phyloP scores from a whole-genome alignment of 2,888 invertebrate genomes.

The Drosophila infuscata region DNA sequence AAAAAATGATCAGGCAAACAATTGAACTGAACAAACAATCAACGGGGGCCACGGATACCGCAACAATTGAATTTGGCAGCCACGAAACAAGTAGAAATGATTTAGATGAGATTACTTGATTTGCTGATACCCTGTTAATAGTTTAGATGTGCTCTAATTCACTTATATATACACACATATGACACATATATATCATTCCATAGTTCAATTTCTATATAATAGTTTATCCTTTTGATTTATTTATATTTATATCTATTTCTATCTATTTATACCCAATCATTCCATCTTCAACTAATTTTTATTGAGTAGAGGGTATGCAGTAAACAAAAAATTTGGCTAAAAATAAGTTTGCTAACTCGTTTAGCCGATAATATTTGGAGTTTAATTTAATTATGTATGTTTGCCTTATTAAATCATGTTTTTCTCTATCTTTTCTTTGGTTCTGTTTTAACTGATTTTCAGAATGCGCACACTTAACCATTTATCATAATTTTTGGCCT shows the following conservation, averaged over 20 bases:
- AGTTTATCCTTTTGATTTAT: not conserved
- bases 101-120: not conserved
- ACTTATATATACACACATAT: not conserved
- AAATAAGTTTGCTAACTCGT: constrained; percentile 24
- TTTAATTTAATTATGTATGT: constrained; percentile 46
- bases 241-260: not conserved
- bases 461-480: constrained; percentile 32
- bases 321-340: not conserved
- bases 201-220: not conserved
- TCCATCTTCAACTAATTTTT: not conserved
- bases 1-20: constrained; percentile 57
- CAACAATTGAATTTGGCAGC: constrained; percentile 51
- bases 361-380: constrained; percentile 18
- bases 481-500: constrained; percentile 49
- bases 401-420: constrained; percentile 15
- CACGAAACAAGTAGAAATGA: constrained; percentile 10
- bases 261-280: too few species aligned
- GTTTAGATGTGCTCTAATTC: not conserved
- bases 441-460: constrained; percentile 48
- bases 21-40: constrained; percentile 65
- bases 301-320: constrained; percentile 1
- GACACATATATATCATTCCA: not conserved
- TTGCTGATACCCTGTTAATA: constrained; percentile 25
- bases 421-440: not conserved
- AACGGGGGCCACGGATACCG: constrained; percentile 43